These are phyloP conservation scores for Delia radicum DNA, from an alignment of 1,140 invertebrate genomes.

Conservation along the genomic window DNA sequence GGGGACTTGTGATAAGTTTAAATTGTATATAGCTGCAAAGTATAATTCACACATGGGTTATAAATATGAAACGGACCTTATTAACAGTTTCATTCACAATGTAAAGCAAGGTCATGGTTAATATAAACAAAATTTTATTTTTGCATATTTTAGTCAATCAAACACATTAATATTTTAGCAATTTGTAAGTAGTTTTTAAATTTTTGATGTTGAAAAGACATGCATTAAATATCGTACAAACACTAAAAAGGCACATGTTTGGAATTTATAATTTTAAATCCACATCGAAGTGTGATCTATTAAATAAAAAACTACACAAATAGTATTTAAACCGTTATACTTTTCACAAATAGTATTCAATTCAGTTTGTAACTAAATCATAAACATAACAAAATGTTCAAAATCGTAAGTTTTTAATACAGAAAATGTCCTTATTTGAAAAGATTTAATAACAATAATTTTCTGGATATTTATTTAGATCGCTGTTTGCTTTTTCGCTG, in stretches of 20 bases:
- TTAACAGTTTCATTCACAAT: background rate
- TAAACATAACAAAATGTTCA: conserved; percentile 43
- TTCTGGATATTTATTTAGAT: conserved; percentile 31
- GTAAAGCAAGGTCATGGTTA: background rate
- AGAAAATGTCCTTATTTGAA: too few species aligned
- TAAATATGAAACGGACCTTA: too few species aligned
- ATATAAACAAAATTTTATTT: background rate
- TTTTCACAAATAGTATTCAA: background rate
- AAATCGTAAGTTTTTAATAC: conserved; percentile 45
- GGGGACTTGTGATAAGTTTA: too few species aligned
- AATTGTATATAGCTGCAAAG: too few species aligned
- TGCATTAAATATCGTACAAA: background rate
- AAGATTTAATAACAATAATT: background rate
- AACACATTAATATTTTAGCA: too few species aligned
- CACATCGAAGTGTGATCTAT: background rate
- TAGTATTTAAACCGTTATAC: background rate
- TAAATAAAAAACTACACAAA: background rate
- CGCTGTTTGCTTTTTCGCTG: conserved; percentile 48
- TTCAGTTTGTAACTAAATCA: background rate
- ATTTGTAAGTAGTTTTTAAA: too few species aligned
- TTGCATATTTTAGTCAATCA: background rate
- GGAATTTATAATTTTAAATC: background rate
- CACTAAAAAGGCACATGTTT: background rate
- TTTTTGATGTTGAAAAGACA: too few species aligned
- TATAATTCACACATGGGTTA: too few species aligned